Evolutionary conservation across 1,140 invertebrate species (phyloP).

Genomic region (Bradynema listronoti): DNA sequence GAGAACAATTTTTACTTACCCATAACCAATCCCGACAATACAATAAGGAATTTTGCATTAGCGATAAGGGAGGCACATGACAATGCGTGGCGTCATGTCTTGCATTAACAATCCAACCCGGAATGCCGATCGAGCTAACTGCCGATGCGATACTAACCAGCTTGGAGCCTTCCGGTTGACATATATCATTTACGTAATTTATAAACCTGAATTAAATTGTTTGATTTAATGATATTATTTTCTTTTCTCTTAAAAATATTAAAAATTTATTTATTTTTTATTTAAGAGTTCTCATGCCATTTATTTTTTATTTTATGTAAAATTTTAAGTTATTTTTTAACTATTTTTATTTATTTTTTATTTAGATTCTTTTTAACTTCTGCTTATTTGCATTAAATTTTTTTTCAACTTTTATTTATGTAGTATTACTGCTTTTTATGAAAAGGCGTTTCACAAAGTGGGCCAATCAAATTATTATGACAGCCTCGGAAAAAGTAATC

Average conservation of each 20-base stretch:
- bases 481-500: slow-evolving; percentile 15
- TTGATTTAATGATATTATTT: not conserved
- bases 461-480: slow-evolving; percentile 39
- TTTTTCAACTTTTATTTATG: not conserved
- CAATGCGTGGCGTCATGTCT: slow-evolving; percentile 23
- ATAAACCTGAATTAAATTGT: slow-evolving; percentile 22
- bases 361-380: too few species aligned
- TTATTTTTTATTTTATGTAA: too few species aligned
- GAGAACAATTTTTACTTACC: slow-evolving; percentile 2
- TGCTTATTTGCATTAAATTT: too few species aligned
- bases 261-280: too few species aligned
- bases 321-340: too few species aligned
- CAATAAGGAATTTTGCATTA: slow-evolving; percentile 18
- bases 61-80: slow-evolving; percentile 19
- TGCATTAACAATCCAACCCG: slow-evolving; percentile 19
- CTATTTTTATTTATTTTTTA: too few species aligned
- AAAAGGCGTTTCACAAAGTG: slow-evolving; percentile 16
- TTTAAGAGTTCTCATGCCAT: too few species aligned
- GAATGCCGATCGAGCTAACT: slow-evolving; percentile 17
- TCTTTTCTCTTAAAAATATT: not conserved
- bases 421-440: not conserved
- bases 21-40: slow-evolving; percentile 30
- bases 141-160: not conserved
- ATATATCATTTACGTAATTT: slow-evolving; percentile 31
- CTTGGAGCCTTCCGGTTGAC: slow-evolving; percentile 15